Percentiles rank a stretch among this genome's conserved stretches.
phyloP scores from a whole-genome alignment of 2,113 vertebrate genomes.

The Catharus bicknelli region DNA sequence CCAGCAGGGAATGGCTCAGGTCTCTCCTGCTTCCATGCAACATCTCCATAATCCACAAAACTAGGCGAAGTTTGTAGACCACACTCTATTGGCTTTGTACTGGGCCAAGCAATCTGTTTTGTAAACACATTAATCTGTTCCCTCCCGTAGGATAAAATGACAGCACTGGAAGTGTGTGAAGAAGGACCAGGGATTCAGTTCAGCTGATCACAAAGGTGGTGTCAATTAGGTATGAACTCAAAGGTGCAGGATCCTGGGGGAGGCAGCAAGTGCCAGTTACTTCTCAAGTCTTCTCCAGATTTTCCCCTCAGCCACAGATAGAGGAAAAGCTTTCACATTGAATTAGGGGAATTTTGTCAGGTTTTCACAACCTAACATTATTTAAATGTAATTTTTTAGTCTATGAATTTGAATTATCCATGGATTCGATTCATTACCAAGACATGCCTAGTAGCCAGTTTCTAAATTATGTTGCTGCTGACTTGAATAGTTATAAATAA shows the following conservation, averaged over 20 bases:
- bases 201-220: not conserved
- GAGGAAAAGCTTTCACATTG: constrained; percentile 28
- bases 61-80: not conserved
- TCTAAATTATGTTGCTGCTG: constrained; percentile 69
- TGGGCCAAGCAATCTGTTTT: not conserved
- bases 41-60: not conserved
- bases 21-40: not conserved
- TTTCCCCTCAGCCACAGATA: not conserved
- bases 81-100: not conserved
- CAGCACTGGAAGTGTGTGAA: not conserved
- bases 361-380: constrained; percentile 61
- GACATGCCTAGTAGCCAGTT: constrained; percentile 62
- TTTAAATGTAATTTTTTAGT: constrained; percentile 70
- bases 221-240: not conserved
- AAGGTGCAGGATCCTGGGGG: not conserved
- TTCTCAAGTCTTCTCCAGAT: not conserved
- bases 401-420: constrained; percentile 67
- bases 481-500: constrained; percentile 75
- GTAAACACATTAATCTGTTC: not conserved
- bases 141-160: not conserved
- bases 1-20: not conserved
- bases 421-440: constrained; percentile 70
- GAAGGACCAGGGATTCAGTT: not conserved
- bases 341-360: constrained; percentile 53
- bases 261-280: not conserved